A percentile compares a stretch with the other conserved stretches of the same genome.
These are phyloP conservation scores for Xestia ashworthii DNA, from an alignment of 2,888 invertebrate genomes.

Conservation along the genomic window DNA sequence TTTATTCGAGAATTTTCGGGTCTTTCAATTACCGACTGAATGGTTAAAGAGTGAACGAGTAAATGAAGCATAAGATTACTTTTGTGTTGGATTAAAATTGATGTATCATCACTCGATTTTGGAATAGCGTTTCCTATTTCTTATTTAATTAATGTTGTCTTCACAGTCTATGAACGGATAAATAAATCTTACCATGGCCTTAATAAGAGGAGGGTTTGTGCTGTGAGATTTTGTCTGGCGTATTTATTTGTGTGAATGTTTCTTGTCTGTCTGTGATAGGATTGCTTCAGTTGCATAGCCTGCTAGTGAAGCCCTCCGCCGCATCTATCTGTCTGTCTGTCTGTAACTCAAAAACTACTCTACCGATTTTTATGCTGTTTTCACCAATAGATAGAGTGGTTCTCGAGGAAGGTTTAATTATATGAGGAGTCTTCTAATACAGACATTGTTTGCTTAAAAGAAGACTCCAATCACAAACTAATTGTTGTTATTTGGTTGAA, in stretches of 20 bases:
- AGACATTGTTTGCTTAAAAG: too few relatives aligned
- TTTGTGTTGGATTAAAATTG: slow-evolving; percentile 52
- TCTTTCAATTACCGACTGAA: slow-evolving; percentile 61
- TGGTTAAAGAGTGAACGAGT: slow-evolving; percentile 49
- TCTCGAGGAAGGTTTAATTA: too few relatives aligned
- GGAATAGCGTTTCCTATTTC: slow-evolving; percentile 25
- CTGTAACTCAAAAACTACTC: too few relatives aligned
- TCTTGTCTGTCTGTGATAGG: not conserved
- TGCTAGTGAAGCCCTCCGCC: not conserved
- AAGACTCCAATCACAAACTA: too few relatives aligned
- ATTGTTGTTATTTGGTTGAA: too few relatives aligned
- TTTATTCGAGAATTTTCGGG: slow-evolving; percentile 55
- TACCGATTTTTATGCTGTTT: too few relatives aligned
- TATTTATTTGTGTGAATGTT: not conserved
- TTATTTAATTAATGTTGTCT: slow-evolving; percentile 37
- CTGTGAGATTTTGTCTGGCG: not conserved
- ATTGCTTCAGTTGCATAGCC: not conserved
- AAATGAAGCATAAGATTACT: slow-evolving; percentile 61
- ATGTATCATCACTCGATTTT: slow-evolving; percentile 44
- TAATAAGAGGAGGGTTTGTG: not conserved
- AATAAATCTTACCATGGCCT: not conserved
- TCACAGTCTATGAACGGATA: not conserved
- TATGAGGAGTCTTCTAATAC: too few relatives aligned
- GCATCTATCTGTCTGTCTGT: too few relatives aligned
- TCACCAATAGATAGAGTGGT: too few relatives aligned